Base-by-base conservation (phyloP, 2,888 invertebrate genomes). In the Alviniconcha strummeri region DNA sequence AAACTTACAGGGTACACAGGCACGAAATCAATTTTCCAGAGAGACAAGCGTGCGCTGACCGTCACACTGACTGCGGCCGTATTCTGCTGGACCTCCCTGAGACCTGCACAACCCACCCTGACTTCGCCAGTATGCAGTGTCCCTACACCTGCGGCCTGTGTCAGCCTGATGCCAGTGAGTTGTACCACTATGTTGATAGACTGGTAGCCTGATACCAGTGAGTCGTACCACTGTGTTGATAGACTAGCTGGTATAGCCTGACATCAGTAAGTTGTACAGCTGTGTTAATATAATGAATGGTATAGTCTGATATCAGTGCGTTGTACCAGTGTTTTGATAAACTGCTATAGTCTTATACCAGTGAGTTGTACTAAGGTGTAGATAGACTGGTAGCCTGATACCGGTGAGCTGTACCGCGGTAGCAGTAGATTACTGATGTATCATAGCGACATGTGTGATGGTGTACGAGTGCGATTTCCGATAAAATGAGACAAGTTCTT, bases 141-240 rank as follows among this genome's bases (percentile, higher is more conserved):
- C 77, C 77, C 57, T 77, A 11, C 57, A 56, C 77, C 77, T 77
- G 77, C 19, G 77, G 77, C 17, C 9, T 57, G 11, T 77, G 77
- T 19, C 77, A 19, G 19, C 57, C 77, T 19, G 57, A 74, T 55
- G 57, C 7, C 57, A 77, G 77, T 77, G 9, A 77, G 77, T 75
- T 52, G 9, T 55, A 5, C n/a, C 36, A 54, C 9, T 36, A 36
- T 11, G n/a, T 36, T 11, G 36, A 52, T 11, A 74, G 36, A 36
- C 52, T 52, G 11, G 11, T 8, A 36, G 72, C 8, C 7, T 5
- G 8, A 19, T 5, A 19, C 5, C 19, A 71, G 6, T 5, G 19
- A 71, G 5, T 36, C 36, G 0, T 36, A 36, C 36, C 36, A 17
- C 71, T 8, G 52, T 52, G 52, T 8, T 52, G 13, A 13, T 74